Percentiles rank a stretch among this genome's conserved stretches.
These are phyloP conservation scores for Tupiocoris notatus DNA, from an alignment of 2,888 invertebrate genomes.

Conservation along the genomic window DNA sequence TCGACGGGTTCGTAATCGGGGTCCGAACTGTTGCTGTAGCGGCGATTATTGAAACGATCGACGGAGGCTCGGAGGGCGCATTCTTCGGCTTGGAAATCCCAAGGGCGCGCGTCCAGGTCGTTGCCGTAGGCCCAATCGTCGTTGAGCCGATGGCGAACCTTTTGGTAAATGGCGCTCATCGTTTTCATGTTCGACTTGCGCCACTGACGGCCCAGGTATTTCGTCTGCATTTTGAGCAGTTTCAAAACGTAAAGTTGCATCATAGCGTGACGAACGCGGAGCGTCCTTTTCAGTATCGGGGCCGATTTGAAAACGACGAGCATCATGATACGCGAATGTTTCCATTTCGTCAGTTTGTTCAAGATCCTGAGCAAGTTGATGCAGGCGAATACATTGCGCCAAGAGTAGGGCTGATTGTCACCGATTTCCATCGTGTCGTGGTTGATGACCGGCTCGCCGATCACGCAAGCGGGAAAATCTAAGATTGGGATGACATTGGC, in stretches of 20 bases:
- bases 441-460: conserved; percentile 91
- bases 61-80: conserved; percentile 90
- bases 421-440: conserved; percentile 86
- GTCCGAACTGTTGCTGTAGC: conserved; percentile 65
- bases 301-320: conserved; percentile 99
- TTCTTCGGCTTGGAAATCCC: conserved; percentile 98
- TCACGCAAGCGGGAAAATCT: conserved; percentile 94
- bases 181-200: conserved; percentile 99
- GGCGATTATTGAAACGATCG: conserved; percentile 91
- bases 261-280: conserved; percentile 93
- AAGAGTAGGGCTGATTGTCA: conserved; percentile 82
- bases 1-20: conserved; percentile 66
- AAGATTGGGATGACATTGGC: conserved; percentile 89
- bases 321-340: conserved; percentile 99
- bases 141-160: conserved; percentile 91
- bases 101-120: conserved; percentile 93
- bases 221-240: conserved; percentile 98
- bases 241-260: conserved; percentile 98
- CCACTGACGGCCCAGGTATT: conserved; percentile 98
- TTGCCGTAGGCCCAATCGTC: conserved; percentile 99
- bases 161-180: conserved; percentile 97
- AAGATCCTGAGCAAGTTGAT: conserved; percentile 93
- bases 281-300: conserved; percentile 92
- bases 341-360: conserved; percentile 99
- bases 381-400: conserved; percentile 97